A percentile compares a stretch with the other conserved stretches of the same genome.
These are phyloP conservation scores for Noctua fimbriata DNA, from an alignment of 2,888 invertebrate species.

Conservation along the genomic window DNA sequence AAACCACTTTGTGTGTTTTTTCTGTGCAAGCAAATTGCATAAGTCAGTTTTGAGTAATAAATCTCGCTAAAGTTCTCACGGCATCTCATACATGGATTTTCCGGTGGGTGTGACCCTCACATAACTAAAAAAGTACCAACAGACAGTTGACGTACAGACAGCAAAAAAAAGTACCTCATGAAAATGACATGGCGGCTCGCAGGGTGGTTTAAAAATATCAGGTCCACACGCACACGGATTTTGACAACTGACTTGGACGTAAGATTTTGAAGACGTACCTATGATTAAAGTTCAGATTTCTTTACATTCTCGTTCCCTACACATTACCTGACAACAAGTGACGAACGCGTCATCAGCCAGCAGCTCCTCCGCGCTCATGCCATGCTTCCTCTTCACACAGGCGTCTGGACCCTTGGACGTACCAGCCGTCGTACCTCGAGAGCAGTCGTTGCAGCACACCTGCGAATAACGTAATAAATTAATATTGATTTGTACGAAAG, in stretches of 20 bases:
- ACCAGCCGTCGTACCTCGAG: constrained; percentile 72
- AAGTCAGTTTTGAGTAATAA: neutral
- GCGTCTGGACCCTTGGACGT: constrained; percentile 65
- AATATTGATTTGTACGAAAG: neutral
- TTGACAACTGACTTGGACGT: neutral
- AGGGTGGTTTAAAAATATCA: neutral
- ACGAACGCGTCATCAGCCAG: constrained; percentile 79
- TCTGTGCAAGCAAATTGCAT: neutral
- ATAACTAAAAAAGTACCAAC: neutral
- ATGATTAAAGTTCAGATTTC: neutral
- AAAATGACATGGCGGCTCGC: neutral
- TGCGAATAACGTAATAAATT: constrained; percentile 52
- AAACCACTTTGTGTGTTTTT: neutral
- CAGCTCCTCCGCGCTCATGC: constrained; percentile 77
- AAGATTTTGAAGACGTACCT: neutral
- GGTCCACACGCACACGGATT: neutral
- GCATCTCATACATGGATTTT: neutral
- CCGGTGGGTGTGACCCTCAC: neutral
- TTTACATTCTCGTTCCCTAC: neutral
- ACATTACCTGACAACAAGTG: constrained; percentile 82
- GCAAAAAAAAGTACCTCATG: neutral
- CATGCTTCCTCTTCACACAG: constrained; percentile 67
- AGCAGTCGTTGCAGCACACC: constrained; percentile 84
- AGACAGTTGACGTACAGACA: neutral
- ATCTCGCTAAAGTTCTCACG: neutral